Percentiles rank a stretch among this genome's conserved stretches.
Conservation (phyloP, 2,113 vertebrate genomes). For the Phylloscopus trochilus region DNA sequence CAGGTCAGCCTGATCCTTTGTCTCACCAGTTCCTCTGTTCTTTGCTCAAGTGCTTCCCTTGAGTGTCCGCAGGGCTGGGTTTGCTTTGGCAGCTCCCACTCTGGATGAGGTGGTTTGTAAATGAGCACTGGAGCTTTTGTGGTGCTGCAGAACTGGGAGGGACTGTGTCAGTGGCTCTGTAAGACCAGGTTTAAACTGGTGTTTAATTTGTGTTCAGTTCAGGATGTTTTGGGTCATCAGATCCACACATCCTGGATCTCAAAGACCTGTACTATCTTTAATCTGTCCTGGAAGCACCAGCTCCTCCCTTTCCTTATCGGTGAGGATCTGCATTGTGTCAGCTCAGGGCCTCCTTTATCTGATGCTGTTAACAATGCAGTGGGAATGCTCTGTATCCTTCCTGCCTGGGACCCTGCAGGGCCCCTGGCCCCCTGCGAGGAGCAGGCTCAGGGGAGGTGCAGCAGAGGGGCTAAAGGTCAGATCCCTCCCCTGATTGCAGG, state of each 20-base stretch:
- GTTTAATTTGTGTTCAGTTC: background rate
- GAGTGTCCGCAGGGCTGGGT: background rate
- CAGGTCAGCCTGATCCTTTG: background rate
- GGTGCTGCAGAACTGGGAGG: background rate
- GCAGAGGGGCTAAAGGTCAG: background rate
- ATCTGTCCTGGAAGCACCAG: background rate
- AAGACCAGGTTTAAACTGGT: background rate
- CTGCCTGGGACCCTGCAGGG: background rate
- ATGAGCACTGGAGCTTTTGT: background rate
- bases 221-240: background rate
- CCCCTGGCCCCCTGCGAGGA: background rate
- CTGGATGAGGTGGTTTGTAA: background rate
- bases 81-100: background rate
- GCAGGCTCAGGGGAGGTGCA: background rate
- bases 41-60: background rate
- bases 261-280: background rate
- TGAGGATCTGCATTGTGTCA: slow-evolving; percentile 42
- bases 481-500: background rate
- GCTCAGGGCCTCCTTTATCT: background rate
- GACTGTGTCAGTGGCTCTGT: background rate
- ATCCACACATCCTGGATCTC: background rate
- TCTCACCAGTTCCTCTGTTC: background rate
- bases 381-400: slow-evolving; percentile 26
- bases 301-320: slow-evolving; percentile 59
- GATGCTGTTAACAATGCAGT: slow-evolving; percentile 34